Percentiles rank a stretch among this genome's conserved stretches.
phyloP scores from a whole-genome alignment of 2,888 invertebrate genomes.

The Phoronis australis region DNA sequence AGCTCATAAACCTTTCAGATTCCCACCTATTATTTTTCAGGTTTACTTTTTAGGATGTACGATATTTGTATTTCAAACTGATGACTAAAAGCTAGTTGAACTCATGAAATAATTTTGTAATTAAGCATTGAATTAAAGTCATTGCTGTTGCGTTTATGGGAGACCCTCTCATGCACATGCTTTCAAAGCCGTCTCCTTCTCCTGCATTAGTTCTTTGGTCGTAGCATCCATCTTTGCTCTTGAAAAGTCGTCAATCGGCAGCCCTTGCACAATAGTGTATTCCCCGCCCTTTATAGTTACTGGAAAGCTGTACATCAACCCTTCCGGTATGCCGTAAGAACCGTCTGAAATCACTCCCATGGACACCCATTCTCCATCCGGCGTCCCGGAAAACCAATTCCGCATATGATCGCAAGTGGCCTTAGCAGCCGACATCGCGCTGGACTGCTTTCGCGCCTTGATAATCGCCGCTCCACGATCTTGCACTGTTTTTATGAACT shows the following conservation, averaged over 20 bases:
- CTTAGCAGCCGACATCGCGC: slow-evolving; percentile 98
- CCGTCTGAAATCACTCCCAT: slow-evolving; percentile 98
- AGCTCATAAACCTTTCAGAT: too few relatives aligned
- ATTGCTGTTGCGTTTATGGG: too few relatives aligned
- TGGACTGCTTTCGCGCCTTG: slow-evolving; percentile 93
- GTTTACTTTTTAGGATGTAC: too few relatives aligned
- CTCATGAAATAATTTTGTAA: too few relatives aligned
- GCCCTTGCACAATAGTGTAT: slow-evolving; percentile 82
- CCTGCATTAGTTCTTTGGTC: slow-evolving; percentile 81
- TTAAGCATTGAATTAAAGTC: too few relatives aligned
- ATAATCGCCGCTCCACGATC: slow-evolving; percentile 97
- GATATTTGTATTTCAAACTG: too few relatives aligned
- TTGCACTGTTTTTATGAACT: slow-evolving; percentile 86
- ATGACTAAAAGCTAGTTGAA: too few relatives aligned
- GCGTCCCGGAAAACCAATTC: slow-evolving; percentile 90
- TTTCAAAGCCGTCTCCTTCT: slow-evolving; percentile 83
- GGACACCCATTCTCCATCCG: slow-evolving; percentile 63
- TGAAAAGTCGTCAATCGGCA: slow-evolving; percentile 77
- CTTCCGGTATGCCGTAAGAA: slow-evolving; percentile 83
- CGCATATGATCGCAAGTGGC: slow-evolving; percentile 97
- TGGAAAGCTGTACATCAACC: slow-evolving; percentile 93
- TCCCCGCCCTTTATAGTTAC: slow-evolving; percentile 72
- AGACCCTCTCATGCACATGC: too few relatives aligned
- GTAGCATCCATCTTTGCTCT: slow-evolving; percentile 78
- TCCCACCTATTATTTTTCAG: too few relatives aligned